Base-by-base conservation (phyloP, 2,888 invertebrate genomes). In the Laspeyria flexula region DNA sequence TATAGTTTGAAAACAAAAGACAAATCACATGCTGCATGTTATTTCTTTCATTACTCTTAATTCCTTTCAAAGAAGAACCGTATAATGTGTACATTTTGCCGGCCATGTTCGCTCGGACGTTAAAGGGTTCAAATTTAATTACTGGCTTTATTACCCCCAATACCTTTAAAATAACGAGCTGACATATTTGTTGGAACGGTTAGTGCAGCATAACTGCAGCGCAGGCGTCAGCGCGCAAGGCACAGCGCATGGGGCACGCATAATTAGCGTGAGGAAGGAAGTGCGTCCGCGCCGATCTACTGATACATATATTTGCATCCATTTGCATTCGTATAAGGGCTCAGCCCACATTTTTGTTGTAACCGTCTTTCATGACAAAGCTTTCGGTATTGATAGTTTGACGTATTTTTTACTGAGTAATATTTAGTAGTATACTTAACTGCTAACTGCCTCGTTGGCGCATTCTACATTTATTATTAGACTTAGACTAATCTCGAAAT, bases 231-330 rank as follows among this genome's bases (percentile, higher is more conserved):
- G 73, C 53, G 65, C 71, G 65, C 25, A 25, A 1, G 5, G 25
- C 25, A 7, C 25, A 25, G 9, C 3, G 25, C 25, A 7, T 7
- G 25, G 25, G 25, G 25, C 57, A 73, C 74, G 75, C 81, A 78
- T 76, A 77, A 77, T 75, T 73, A 75, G 69, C 62, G 65, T 78
- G 25, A 35, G 85, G 83, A 85, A 84, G 84, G 83, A 85, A 85
- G 79, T 80, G 76, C 65, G 66, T 71, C 68, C 72, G 72, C 57
- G 60, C 57, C 73, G 85, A 85, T 83, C 69, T 60, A 45, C 60
- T 63, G 84, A 85, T 85, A 85, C 83, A 84, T 81, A 63, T 57
- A 83, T 85, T 85, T 73, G 69, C 83, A 85, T 52, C 34, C 38
- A 52, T 52, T 85, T 64, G 53, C 54, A 82, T 84, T 81, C 74